A percentile compares a stretch with the other conserved stretches of the same genome.
These are phyloP conservation scores for Balanococcus diminutus DNA, from an alignment of 2,888 invertebrate species.

Conservation along the genomic window DNA sequence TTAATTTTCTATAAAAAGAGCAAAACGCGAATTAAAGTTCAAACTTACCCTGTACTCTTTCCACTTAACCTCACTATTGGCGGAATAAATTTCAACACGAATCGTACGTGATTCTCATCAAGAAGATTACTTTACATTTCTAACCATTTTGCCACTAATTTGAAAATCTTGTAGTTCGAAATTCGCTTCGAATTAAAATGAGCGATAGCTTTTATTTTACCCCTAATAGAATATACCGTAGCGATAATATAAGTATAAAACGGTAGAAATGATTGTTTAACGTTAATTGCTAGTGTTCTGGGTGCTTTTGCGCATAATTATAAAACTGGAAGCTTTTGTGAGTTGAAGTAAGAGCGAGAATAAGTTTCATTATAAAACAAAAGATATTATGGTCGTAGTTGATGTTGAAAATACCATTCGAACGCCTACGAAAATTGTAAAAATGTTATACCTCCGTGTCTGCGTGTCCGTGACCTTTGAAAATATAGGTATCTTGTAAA, in stretches of 20 bases:
- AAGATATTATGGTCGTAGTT: neutral
- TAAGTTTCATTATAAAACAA: neutral
- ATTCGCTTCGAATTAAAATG: neutral
- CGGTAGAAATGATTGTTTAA: neutral
- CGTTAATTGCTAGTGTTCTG: neutral
- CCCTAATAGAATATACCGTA: too few species aligned
- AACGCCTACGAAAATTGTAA: neutral
- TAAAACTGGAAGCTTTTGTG: neutral
- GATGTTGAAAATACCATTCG: neutral
- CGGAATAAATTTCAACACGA: neutral
- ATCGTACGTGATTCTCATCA: neutral
- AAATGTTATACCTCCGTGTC: neutral
- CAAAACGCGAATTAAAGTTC: neutral
- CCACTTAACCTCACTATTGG: neutral
- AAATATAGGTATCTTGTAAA: neutral
- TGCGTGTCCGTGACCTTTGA: neutral
- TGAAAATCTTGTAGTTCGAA: neutral
- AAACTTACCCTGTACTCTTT: neutral
- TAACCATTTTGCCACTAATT: neutral
- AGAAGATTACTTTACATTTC: neutral
- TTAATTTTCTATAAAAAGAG: neutral
- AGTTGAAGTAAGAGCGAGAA: neutral
- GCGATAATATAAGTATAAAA: neutral
- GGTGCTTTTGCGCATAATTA: constrained; percentile 4
- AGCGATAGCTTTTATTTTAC: neutral